phyloP scores from a whole-genome alignment of 2,888 invertebrate genomes.

The Carpatolechia fugitivella region DNA sequence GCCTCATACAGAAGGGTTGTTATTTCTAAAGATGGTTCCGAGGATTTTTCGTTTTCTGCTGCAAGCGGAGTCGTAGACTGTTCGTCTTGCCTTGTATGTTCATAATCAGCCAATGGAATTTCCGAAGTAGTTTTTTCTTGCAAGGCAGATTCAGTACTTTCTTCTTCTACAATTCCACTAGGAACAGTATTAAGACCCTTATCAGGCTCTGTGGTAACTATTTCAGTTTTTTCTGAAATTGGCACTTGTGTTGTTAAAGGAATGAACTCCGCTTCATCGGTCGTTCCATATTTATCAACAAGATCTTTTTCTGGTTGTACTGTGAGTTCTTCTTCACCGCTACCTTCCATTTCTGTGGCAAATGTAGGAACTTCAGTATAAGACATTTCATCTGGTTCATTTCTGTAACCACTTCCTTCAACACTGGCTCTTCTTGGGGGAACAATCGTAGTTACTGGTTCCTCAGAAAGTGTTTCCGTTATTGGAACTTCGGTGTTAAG shows the following conservation, averaged over 20 bases:
- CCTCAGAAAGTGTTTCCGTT: slow-evolving; percentile 37
- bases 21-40: neutral
- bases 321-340: slow-evolving; percentile 49
- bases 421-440: slow-evolving; percentile 59
- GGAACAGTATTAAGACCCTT: slow-evolving; percentile 54
- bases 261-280: slow-evolving; percentile 18
- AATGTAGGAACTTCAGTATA: slow-evolving; percentile 44
- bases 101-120: slow-evolving; percentile 27
- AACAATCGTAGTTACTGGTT: slow-evolving; percentile 48
- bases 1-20: slow-evolving; percentile 18
- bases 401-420: slow-evolving; percentile 70
- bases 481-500: slow-evolving; percentile 38
- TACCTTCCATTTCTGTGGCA: slow-evolving; percentile 57
- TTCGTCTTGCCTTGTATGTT: slow-evolving; percentile 11
- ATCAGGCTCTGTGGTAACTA: slow-evolving; percentile 40
- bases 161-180: slow-evolving; percentile 37
- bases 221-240: slow-evolving; percentile 30
- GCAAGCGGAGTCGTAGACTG: neutral
- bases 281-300: slow-evolving; percentile 12
- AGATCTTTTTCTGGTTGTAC: slow-evolving; percentile 20
- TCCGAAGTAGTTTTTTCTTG: slow-evolving; percentile 26
- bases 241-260: slow-evolving; percentile 30
- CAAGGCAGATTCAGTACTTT: slow-evolving; percentile 27
- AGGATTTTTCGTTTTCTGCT: neutral
- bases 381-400: slow-evolving; percentile 49